These are phyloP conservation scores for Cetoscarus ocellatus DNA, from an alignment of 2,797 vertebrate genomes.

Conservation along the genomic window DNA sequence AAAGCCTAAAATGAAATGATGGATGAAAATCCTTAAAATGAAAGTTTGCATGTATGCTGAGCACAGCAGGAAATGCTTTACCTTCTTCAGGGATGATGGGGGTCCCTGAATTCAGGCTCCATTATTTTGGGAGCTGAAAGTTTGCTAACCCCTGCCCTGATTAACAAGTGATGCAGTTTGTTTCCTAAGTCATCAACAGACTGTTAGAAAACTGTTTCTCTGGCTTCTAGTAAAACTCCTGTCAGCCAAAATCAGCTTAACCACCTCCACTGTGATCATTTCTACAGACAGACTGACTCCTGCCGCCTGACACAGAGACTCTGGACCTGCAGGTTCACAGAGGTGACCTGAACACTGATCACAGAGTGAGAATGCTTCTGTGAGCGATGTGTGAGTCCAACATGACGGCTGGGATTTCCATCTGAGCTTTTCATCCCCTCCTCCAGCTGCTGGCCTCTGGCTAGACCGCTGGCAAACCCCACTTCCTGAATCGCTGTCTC, in stretches of 20 bases:
- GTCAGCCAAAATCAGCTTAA: slow-evolving; percentile 14
- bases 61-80: too few relatives aligned
- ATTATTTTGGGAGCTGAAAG: too few relatives aligned
- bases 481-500: slow-evolving; percentile 70
- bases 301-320: slow-evolving; percentile 8
- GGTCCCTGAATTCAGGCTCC: too few relatives aligned
- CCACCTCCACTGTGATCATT: slow-evolving; percentile 1
- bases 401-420: slow-evolving; percentile 61
- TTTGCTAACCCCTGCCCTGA: too few relatives aligned
- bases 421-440: slow-evolving; percentile 39
- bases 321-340: slow-evolving; percentile 17
- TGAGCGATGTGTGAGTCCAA: slow-evolving; percentile 32
- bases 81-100: too few relatives aligned
- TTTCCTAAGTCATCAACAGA: not conserved
- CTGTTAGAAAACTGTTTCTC: slow-evolving; percentile 1
- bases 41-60: too few relatives aligned
- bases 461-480: slow-evolving; percentile 53
- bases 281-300: not conserved
- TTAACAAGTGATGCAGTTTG: not conserved
- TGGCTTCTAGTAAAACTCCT: slow-evolving; percentile 9
- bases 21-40: too few relatives aligned
- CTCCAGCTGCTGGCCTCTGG: slow-evolving; percentile 43
- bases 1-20: too few relatives aligned
- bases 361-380: slow-evolving; percentile 40
- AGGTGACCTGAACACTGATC: slow-evolving; percentile 22